These are phyloP conservation scores for Disparrhopalites patrizii DNA, from an alignment of 2,888 invertebrate species.

Conservation along the genomic window DNA sequence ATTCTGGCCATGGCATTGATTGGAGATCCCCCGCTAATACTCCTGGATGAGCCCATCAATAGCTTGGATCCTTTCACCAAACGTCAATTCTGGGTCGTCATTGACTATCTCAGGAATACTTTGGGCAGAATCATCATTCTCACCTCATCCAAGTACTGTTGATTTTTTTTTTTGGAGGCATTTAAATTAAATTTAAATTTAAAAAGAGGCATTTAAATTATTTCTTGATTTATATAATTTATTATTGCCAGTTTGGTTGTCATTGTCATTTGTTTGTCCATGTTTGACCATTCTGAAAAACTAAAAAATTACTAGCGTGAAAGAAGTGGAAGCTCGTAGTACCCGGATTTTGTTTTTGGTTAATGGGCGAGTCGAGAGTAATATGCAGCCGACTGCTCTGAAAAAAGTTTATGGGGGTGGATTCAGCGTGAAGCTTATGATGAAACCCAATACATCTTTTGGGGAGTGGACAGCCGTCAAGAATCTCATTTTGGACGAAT, in stretches of 20 bases:
- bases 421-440: background rate
- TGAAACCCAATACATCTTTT: background rate
- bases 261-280: no score
- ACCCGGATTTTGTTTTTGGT: conserved; percentile 9
- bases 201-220: no score
- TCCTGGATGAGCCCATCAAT: conserved; percentile 17
- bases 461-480: conserved; percentile 12
- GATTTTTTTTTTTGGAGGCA: no score
- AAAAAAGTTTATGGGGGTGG: background rate
- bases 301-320: background rate
- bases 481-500: background rate
- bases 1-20: conserved; percentile 15
- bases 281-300: background rate
- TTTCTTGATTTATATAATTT: no score
- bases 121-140: conserved; percentile 11
- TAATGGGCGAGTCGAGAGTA: conserved; percentile 16
- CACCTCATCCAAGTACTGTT: background rate
- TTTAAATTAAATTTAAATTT: no score
- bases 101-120: background rate
- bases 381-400: background rate
- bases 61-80: conserved; percentile 16
- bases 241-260: no score
- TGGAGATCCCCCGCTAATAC: conserved; percentile 20
- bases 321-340: conserved; percentile 1
- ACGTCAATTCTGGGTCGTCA: conserved; percentile 20